Evolutionary conservation across 1,140 invertebrate species (phyloP).

Genomic region (Colletes latitarsis): DNA sequence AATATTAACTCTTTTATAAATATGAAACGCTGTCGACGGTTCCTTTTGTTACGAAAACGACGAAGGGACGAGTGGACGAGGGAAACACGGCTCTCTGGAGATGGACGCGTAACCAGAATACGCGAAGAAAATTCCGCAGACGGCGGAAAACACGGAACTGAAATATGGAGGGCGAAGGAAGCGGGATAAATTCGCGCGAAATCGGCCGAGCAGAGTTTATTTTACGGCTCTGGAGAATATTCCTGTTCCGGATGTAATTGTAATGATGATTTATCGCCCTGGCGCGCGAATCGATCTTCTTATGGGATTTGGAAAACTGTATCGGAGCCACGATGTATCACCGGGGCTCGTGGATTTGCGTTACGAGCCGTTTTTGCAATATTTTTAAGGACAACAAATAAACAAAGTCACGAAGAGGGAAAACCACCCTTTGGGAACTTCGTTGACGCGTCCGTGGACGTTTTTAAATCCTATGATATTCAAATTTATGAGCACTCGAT

Average conservation of each 20-base stretch:
- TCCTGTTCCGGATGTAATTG: conserved; percentile 40
- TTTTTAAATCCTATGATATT: no score
- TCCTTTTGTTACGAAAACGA: conserved; percentile 12
- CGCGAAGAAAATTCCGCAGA: conserved; percentile 1
- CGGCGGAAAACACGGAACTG: no score
- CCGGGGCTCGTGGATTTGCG: neutral
- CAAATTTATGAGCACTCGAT: no score
- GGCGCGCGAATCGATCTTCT: conserved; percentile 6
- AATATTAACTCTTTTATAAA: conserved; percentile 54
- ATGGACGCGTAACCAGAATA: conserved; percentile 39
- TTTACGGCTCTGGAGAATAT: conserved; percentile 39
- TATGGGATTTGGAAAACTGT: neutral
- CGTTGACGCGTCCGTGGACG: no score
- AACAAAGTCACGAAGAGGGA: no score
- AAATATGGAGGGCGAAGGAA: conserved; percentile 27
- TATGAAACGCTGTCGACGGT: conserved; percentile 31
- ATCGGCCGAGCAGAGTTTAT: conserved; percentile 37
- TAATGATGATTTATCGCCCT: conserved; percentile 37
- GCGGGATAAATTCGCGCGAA: conserved; percentile 52
- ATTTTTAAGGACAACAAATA: no score
- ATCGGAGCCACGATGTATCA: neutral
- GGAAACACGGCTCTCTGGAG: conserved; percentile 49
- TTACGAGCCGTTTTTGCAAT: neutral
- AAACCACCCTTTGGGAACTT: no score
- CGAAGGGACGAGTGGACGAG: neutral